These are phyloP conservation scores for Anoncus sp. DNA, from an alignment of 2,888 invertebrate genomes.

Conservation along the genomic window DNA sequence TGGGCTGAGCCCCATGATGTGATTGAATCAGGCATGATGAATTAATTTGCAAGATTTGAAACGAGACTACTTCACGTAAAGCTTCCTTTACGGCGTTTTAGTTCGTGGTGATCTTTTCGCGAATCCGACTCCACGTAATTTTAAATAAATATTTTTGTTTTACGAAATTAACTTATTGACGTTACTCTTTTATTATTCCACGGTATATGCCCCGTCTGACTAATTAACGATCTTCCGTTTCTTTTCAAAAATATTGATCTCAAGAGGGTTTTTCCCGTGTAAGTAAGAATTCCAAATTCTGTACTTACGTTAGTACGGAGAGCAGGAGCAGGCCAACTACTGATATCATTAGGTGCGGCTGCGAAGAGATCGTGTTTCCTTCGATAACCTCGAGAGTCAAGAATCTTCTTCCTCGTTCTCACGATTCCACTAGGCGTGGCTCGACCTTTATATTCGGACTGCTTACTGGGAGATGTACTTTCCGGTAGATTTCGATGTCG, in stretches of 20 bases:
- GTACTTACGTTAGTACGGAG: too few relatives aligned
- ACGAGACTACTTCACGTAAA: slow-evolving; percentile 21
- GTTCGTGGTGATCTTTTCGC: background rate
- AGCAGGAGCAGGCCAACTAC: slow-evolving; percentile 19
- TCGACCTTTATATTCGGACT: slow-evolving; percentile 21
- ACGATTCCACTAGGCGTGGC: slow-evolving; percentile 11
- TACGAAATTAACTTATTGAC: too few relatives aligned
- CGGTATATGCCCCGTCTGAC: too few relatives aligned
- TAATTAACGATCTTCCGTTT: background rate
- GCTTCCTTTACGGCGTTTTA: slow-evolving; percentile 8
- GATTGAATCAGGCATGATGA: slow-evolving; percentile 11
- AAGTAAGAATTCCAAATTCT: background rate
- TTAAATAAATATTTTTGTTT: background rate
- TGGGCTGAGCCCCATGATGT: too few relatives aligned
- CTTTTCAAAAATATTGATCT: background rate
- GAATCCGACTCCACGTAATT: background rate
- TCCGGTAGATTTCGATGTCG: slow-evolving; percentile 3
- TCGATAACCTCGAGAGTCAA: background rate
- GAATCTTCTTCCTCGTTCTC: background rate
- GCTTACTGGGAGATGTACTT: background rate
- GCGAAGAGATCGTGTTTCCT: background rate
- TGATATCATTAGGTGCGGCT: slow-evolving; percentile 7
- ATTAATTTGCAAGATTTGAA: background rate
- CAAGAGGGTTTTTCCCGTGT: slow-evolving; percentile 5
- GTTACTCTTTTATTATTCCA: too few relatives aligned